These are phyloP conservation scores for Phalloptychus januarius DNA, from an alignment of 2,797 vertebrate genomes.

Conservation along the genomic window DNA sequence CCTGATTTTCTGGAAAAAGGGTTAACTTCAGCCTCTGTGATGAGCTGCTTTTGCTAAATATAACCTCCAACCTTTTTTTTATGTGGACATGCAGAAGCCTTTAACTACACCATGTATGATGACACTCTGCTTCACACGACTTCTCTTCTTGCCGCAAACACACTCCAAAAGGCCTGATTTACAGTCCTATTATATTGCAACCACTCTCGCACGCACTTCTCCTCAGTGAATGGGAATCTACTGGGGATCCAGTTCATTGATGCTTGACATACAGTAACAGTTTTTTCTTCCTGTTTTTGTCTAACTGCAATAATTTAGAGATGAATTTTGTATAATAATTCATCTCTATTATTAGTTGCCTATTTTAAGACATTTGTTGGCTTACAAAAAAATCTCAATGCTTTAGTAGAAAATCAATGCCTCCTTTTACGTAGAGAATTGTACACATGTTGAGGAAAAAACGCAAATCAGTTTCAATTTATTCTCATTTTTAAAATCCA, in stretches of 20 bases:
- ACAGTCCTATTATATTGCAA: constrained; percentile 42
- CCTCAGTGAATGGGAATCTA: constrained; percentile 53
- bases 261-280: constrained; percentile 1
- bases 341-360: no score
- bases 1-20: constrained; percentile 33
- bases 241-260: constrained; percentile 34
- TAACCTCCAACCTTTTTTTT: constrained; percentile 65
- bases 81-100: constrained; percentile 62
- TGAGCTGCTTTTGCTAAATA: constrained; percentile 70
- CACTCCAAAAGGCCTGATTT: constrained; percentile 46
- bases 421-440: not conserved
- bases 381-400: not conserved
- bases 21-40: constrained; percentile 62
- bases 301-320: constrained; percentile 9
- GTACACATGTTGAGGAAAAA: not conserved
- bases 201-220: constrained; percentile 53
- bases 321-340: no score
- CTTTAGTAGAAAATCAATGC: not conserved
- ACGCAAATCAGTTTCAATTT: not conserved
- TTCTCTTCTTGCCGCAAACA: constrained; percentile 13
- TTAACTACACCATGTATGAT: constrained; percentile 67
- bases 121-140: constrained; percentile 40
- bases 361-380: not conserved
- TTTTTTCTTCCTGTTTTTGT: constrained; percentile 18
- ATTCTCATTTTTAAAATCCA: not conserved